A percentile compares a stretch with the other conserved stretches of the same genome.
Evolutionary conservation across 2,888 invertebrate species (phyloP).

Genomic region (Monochamus alternatus): DNA sequence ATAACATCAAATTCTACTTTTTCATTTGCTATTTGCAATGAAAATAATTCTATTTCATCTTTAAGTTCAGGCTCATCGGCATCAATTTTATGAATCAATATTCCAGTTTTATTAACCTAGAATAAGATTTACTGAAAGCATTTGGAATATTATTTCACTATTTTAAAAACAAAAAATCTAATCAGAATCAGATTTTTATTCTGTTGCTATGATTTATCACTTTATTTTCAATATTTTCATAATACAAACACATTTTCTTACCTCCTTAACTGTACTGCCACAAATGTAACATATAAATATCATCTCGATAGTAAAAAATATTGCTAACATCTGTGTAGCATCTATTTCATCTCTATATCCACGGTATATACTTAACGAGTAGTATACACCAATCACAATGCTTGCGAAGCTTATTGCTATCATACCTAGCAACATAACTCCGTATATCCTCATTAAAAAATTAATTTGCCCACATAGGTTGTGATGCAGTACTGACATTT

Average conservation of each 20-base stretch:
- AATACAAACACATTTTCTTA: background rate
- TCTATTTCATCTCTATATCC: background rate
- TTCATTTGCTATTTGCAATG: slow-evolving; percentile 65
- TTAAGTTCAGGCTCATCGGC: slow-evolving; percentile 61
- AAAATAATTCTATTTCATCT: slow-evolving; percentile 66
- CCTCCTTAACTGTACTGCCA: slow-evolving; percentile 1
- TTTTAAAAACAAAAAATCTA: background rate
- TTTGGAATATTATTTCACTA: background rate
- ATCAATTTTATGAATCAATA: slow-evolving; percentile 63
- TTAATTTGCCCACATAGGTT: background rate
- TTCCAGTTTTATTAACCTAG: slow-evolving; percentile 61
- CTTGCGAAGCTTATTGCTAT: background rate
- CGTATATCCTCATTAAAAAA: background rate
- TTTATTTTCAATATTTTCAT: too few relatives aligned
- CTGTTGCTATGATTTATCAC: too few relatives aligned
- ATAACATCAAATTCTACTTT: slow-evolving; percentile 63
- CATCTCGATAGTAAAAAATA: background rate
- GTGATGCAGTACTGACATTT: background rate
- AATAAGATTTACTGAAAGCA: slow-evolving; percentile 34
- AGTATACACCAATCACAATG: background rate
- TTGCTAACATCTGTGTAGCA: background rate
- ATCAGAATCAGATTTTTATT: too few relatives aligned
- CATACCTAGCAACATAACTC: background rate
- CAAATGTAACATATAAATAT: slow-evolving; percentile 5
- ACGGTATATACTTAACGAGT: background rate